phyloP scores from a whole-genome alignment of 2,888 invertebrate genomes.

The Plemyria rubiginata region DNA sequence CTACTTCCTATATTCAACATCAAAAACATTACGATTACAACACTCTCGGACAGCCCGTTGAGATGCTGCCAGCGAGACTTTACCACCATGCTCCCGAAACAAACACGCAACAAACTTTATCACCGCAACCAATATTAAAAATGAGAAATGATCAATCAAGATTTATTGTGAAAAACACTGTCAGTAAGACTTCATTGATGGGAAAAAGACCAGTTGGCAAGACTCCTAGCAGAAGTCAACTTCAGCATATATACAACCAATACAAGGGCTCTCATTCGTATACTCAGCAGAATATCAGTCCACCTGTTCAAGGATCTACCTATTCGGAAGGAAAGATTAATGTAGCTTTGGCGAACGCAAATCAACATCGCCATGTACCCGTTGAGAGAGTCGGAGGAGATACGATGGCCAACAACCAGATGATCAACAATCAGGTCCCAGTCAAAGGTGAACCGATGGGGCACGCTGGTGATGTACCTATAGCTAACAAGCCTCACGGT shows the following conservation, averaged over 20 bases:
- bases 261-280: constrained; percentile 74
- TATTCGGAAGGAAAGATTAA: constrained; percentile 65
- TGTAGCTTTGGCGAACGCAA: constrained; percentile 38
- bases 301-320: constrained; percentile 49
- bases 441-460: constrained; percentile 47
- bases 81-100: constrained; percentile 53
- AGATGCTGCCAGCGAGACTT: constrained; percentile 59
- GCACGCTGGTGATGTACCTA: constrained; percentile 61
- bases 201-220: constrained; percentile 55
- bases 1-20: constrained; percentile 39
- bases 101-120: constrained; percentile 65
- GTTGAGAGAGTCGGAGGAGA: constrained; percentile 72
- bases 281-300: constrained; percentile 64
- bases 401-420: constrained; percentile 53
- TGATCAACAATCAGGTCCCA: constrained; percentile 34
- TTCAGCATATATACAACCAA: constrained; percentile 72
- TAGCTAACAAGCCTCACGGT: constrained; percentile 44
- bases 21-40: constrained; percentile 58
- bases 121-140: constrained; percentile 56
- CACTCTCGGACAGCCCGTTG: constrained; percentile 73
- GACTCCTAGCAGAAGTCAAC: constrained; percentile 65
- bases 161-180: constrained; percentile 66
- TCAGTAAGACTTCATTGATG: constrained; percentile 72
- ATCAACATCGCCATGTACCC: constrained; percentile 46
- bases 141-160: constrained; percentile 42